Conservation (phyloP, 2,797 vertebrate genomes). For the Rhadinocentrus ornatus region DNA sequence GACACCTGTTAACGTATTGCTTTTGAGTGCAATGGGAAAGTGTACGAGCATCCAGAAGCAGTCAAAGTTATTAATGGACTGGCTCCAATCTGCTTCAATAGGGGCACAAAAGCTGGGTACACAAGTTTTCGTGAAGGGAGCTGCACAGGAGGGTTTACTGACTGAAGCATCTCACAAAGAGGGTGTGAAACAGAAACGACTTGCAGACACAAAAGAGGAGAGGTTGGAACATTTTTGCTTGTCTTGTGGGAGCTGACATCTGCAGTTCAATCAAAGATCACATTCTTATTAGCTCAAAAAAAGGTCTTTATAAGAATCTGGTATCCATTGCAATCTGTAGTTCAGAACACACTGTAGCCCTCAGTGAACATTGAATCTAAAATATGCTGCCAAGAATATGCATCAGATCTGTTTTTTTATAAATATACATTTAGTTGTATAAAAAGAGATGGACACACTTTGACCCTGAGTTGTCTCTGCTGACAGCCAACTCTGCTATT, state of each 20-base stretch:
- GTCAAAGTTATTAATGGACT: neutral
- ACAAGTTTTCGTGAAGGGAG: neutral
- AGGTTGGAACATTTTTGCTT: neutral
- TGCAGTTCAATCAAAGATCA: neutral
- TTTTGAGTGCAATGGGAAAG: neutral
- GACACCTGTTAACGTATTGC: neutral
- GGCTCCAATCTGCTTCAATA: neutral
- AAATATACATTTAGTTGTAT: slow-evolving; percentile 39
- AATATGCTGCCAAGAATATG: neutral
- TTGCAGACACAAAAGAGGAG: neutral
- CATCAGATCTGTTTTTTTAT: slow-evolving; percentile 12
- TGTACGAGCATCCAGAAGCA: neutral
- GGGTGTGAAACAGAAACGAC: neutral
- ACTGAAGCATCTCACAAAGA: neutral
- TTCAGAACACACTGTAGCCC: neutral
- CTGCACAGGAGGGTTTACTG: neutral
- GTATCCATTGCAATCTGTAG: neutral
- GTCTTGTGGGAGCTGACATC: neutral
- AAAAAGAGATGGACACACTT: slow-evolving; percentile 70
- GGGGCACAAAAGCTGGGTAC: neutral
- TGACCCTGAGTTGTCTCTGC: slow-evolving; percentile 78
- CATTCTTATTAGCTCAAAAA: neutral
- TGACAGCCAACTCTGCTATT: slow-evolving; percentile 79
- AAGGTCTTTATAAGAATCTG: neutral
- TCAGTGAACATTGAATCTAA: neutral